Evolutionary conservation across 2,797 vertebrate genomes (phyloP), one percentile per base, ranked within the genome.

Genomic region (Crenichthys baileyi): DNA sequence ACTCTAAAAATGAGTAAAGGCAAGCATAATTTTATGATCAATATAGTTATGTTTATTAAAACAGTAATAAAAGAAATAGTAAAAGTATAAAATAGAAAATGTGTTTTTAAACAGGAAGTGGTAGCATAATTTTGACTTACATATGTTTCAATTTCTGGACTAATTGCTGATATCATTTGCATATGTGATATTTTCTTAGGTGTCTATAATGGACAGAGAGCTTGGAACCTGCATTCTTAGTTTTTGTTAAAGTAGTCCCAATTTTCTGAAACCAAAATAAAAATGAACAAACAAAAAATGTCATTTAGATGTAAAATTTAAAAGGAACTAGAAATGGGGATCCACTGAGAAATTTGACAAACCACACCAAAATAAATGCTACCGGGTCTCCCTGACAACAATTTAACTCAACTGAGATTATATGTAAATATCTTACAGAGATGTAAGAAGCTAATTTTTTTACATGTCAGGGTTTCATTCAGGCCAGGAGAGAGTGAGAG

Each of bases 121-220:
- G 36, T 67, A 20, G 8, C 36, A 67, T 39, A 11, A 67, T 22
- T 7, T 36, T 22, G 61, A 20, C 31, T 65, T 29, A 36, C 29
- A 7, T 15, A 63, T 31, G 16, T 63, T 63, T 36, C 26, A 61
- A 31, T 29, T 61, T 29, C 16, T 61, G 15, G 18, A 5, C 60
- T 44, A 26, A 16, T 7, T 15, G 67, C 24, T 44, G 11, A 70
- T 15, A 46, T n/a, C 12, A 0, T 79, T 76, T 84, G 68, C 74
- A 83, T 76, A 70, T 79, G 26, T 83, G 70, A 88, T 85, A 83
- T 77, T 88, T 70, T 72, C 58, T 84, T 72, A 89, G 86, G 81
- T 90, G 79, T 84, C 81, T 31, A 79, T 79, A 68, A 85, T 41
- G 75, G 82, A 87, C 84, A 87, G 36, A 51, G 63, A 79, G 56